These are phyloP conservation scores for Eubasilissa splendida DNA, from an alignment of 2,888 invertebrate species.

Conservation along the genomic window DNA sequence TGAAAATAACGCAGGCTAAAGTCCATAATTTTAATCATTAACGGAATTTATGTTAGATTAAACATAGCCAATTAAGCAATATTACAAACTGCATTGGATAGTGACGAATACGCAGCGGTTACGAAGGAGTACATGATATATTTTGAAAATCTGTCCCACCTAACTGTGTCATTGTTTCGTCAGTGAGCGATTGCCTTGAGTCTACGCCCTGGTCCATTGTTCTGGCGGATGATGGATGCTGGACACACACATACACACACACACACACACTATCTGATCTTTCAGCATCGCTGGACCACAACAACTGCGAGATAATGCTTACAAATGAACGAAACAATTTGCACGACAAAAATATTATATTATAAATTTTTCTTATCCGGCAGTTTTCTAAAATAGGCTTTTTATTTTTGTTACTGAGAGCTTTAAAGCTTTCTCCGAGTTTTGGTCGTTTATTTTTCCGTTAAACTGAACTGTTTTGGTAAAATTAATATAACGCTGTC, in stretches of 20 bases:
- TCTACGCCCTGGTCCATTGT: slow-evolving; percentile 22
- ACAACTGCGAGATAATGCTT: slow-evolving; percentile 8
- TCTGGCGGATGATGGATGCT: slow-evolving; percentile 21
- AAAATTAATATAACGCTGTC: no score
- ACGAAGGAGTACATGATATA: neutral
- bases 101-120: no score
- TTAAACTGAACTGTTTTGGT: no score
- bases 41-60: neutral
- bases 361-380: neutral
- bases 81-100: no score
- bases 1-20: no score
- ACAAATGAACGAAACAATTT: slow-evolving; percentile 2
- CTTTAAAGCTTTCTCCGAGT: no score
- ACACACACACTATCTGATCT: slow-evolving; percentile 26
- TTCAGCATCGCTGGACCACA: slow-evolving; percentile 21
- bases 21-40: no score
- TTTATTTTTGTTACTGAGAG: no score
- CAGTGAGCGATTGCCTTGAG: slow-evolving; percentile 25
- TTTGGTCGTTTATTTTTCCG: no score
- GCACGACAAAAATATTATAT: neutral
- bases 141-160: slow-evolving; percentile 9
- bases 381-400: no score
- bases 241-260: slow-evolving; percentile 16
- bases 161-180: slow-evolving; percentile 32
- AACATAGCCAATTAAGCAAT: no score